These are phyloP conservation scores for Cordilura impudica DNA, from an alignment of 2,888 invertebrate genomes.

Conservation along the genomic window DNA sequence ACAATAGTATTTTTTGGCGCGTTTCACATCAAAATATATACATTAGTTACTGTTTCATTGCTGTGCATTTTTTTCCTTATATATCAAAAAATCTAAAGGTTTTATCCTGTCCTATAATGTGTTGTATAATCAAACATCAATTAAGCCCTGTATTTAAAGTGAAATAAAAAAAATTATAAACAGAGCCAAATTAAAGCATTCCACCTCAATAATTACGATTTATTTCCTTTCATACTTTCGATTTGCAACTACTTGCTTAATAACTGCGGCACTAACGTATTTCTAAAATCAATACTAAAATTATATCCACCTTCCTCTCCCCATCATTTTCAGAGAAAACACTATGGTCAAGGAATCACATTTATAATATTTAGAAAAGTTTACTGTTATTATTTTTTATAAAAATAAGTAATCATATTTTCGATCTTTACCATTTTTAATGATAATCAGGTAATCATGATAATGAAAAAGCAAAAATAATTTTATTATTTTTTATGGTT, in stretches of 20 bases:
- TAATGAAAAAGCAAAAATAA: too few species aligned
- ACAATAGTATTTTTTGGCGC: slow-evolving; percentile 33
- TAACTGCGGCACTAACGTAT: background rate
- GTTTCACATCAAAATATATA: slow-evolving; percentile 6
- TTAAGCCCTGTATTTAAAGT: background rate
- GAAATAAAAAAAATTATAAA: background rate
- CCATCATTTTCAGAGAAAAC: too few species aligned
- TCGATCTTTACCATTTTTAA: too few species aligned
- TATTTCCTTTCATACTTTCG: slow-evolving; percentile 6
- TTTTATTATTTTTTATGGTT: too few species aligned
- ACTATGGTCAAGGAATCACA: too few species aligned
- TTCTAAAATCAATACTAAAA: background rate
- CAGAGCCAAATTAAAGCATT: background rate
- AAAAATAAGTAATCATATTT: too few species aligned
- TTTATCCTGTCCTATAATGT: background rate
- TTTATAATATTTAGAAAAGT: too few species aligned
- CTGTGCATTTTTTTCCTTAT: background rate
- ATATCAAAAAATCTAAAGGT: background rate
- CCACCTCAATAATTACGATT: slow-evolving; percentile 50
- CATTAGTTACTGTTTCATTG: slow-evolving; percentile 52
- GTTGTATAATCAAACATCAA: background rate
- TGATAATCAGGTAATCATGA: too few species aligned
- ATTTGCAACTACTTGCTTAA: slow-evolving; percentile 41
- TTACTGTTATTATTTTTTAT: too few species aligned
- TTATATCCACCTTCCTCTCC: background rate